Conservation (phyloP, 2,113 vertebrate genomes). For the Myiopsitta monachus region DNA sequence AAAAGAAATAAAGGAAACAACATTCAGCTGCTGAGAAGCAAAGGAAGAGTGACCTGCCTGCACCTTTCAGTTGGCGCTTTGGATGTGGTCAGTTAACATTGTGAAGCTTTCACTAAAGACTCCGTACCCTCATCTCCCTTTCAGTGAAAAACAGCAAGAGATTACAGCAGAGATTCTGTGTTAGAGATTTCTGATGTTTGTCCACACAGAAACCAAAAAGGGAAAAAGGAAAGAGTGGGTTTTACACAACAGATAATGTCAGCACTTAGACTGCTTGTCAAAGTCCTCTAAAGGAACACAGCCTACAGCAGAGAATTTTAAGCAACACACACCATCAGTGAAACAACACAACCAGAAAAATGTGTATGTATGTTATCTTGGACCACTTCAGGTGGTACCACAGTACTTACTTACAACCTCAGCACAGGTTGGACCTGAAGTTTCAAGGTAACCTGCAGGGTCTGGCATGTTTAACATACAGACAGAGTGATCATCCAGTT, state of each 20-base stretch:
- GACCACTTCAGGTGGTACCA: neutral
- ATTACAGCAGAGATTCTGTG: neutral
- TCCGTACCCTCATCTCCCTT: neutral
- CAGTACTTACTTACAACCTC: rapidly evolving
- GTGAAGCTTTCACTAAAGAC: neutral
- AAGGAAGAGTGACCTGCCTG: neutral
- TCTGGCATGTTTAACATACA: neutral
- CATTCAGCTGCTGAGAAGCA: neutral
- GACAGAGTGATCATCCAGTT: neutral
- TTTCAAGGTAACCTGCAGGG: neutral
- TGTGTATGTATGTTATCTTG: neutral
- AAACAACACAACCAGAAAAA: neutral
- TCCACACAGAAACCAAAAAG: neutral
- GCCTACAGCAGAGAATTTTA: neutral
- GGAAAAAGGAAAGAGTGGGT: neutral
- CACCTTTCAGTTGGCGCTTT: neutral
- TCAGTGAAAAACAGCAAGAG: neutral
- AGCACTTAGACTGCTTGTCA: neutral
- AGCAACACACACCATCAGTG: neutral
- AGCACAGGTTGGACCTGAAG: neutral
- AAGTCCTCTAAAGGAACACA: neutral
- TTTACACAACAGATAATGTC: neutral
- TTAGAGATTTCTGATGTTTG: neutral
- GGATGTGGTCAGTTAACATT: neutral
- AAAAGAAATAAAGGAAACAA: neutral